These are phyloP conservation scores for Oryctes rhinoceros DNA, from an alignment of 1,140 invertebrate genomes.

Conservation along the genomic window DNA sequence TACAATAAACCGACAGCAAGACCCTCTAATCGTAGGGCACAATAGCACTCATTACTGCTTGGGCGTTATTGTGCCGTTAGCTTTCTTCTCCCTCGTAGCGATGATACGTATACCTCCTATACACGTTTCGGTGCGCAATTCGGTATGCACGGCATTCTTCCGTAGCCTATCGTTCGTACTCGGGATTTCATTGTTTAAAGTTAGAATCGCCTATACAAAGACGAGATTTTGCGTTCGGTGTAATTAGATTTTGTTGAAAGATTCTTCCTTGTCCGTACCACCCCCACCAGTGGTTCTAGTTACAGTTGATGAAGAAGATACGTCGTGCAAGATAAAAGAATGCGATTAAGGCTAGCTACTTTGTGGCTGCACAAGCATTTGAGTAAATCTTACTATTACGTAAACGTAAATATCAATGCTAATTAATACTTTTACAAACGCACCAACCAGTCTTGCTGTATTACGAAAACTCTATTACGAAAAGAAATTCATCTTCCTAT, in stretches of 20 bases:
- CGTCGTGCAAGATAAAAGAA: no score
- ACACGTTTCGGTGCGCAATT: background rate
- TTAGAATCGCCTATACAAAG: background rate
- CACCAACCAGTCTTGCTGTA: no score
- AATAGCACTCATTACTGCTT: constrained; percentile 29
- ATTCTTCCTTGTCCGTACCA: background rate
- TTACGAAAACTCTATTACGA: no score
- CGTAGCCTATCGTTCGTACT: background rate
- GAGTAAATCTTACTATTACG: no score
- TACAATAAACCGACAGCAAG: constrained; percentile 4
- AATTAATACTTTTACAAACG: no score
- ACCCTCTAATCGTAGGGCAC: constrained; percentile 32
- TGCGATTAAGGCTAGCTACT: no score
- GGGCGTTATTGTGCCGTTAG: constrained; percentile 8
- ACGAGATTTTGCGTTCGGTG: background rate
- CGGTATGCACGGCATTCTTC: constrained; percentile 6
- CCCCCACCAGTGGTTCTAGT: no score
- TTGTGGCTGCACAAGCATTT: no score
- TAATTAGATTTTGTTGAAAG: constrained; percentile 17
- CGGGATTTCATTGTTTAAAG: background rate
- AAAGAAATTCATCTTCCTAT: no score
- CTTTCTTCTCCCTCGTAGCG: background rate
- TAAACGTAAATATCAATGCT: no score
- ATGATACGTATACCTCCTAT: background rate
- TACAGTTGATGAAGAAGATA: no score